Base-by-base conservation (phyloP, 2,797 vertebrate genomes). In the Capromys pilorides region DNA sequence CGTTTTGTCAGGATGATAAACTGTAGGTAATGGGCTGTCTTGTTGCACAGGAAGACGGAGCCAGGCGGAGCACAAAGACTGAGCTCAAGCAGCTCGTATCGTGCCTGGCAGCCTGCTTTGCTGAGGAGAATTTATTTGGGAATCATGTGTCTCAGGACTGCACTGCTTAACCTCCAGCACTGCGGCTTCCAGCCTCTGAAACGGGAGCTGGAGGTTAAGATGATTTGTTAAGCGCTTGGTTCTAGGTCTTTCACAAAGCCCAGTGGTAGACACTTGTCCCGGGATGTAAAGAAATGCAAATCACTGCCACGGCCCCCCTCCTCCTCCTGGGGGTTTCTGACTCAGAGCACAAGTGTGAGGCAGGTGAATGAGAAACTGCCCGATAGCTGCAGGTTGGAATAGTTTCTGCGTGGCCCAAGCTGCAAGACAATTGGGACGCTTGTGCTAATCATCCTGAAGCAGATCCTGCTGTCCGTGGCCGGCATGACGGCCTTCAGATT, bases 1-100 rank as follows among this genome's bases (percentile, higher is more conserved):
- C 97, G 83, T 98, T 98, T 98, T 98, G 98, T 98, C 98, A 98
- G 98, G 96, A 98, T 98, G 98, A 98, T 98, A 98, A 98, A 98
- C 98, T 97, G 96, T 97, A 98, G 98, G 98, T 98, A 98, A 98
- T 98, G 98, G 97, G 95, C 97, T 98, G 97, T 97, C 97, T 97
- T 96, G 97, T 98, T 98, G 96, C 91, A 11, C 96, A 89, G 98
- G 98, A 98, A 95, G 80, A 93, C 95, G 61, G 83, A 98, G 97
- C 97, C 97, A 66, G 95, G 94, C 64, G 1, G 95, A 97, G 93
- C 97, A 98, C 97, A 98, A 98, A 98, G 98, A 96, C 97, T 24
- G 95, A 90, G 95, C 97, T 94, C 81, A 96, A 97, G 97, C 31
- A 96, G 87, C 97, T 97, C 94, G 78, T 94, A 95, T 92, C 85